Evolutionary conservation across 2,888 invertebrate species (phyloP).

Genomic region (Sarcophaga subvicina): DNA sequence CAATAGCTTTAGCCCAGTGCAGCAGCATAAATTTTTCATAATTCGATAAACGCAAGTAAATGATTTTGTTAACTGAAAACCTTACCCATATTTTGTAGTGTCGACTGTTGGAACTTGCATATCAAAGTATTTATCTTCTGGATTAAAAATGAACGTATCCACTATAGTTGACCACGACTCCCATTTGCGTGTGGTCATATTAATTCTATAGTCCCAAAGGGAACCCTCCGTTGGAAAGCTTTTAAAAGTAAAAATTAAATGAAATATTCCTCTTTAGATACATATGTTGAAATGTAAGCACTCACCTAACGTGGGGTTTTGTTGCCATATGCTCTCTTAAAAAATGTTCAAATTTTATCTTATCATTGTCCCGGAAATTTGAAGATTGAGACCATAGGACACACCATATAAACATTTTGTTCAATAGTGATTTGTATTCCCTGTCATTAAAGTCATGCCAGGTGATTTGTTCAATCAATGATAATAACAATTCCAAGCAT

Average conservation of each 20-base stretch:
- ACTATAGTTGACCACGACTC: conserved; percentile 91
- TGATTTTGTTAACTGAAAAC: background rate
- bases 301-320: conserved; percentile 74
- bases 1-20: background rate
- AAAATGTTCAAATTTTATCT: conserved; percentile 87
- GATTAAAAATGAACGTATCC: conserved; percentile 88
- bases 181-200: conserved; percentile 86
- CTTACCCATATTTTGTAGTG: conserved; percentile 91
- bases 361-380: conserved; percentile 88
- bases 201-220: conserved; percentile 90
- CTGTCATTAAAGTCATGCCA: conserved; percentile 81
- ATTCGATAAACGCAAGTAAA: too few relatives aligned
- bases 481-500: conserved; percentile 88
- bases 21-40: background rate
- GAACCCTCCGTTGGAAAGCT: conserved; percentile 87
- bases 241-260: background rate
- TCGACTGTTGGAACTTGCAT: conserved; percentile 95
- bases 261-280: background rate
- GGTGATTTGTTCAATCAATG: conserved; percentile 86
- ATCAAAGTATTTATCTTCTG: conserved; percentile 90
- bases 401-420: conserved; percentile 90
- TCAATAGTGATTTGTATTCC: conserved; percentile 86
- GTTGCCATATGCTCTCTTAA: conserved; percentile 85
- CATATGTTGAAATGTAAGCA: background rate
- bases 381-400: conserved; percentile 95